Conservation (phyloP, 2,113 vertebrate genomes). For the Microcebus murinus region DNA sequence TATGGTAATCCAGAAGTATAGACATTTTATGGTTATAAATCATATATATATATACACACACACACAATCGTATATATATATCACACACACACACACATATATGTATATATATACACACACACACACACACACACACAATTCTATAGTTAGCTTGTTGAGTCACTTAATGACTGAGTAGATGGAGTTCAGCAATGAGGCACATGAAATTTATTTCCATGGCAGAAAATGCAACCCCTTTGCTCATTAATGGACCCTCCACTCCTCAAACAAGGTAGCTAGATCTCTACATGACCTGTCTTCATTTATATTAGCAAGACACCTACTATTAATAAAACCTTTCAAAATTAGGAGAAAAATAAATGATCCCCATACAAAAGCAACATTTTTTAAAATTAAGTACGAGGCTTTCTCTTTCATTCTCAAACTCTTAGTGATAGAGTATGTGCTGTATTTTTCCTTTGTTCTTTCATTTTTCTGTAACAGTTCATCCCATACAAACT, state of each 20-base stretch:
- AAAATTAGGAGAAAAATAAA: neutral
- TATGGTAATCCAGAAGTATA: neutral
- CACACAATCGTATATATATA: too few relatives aligned
- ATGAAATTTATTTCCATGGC: neutral
- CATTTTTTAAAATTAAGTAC: neutral
- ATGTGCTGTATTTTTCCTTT: neutral
- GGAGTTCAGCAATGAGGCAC: neutral
- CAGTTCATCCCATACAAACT: neutral
- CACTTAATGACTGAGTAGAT: neutral
- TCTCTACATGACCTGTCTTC: neutral
- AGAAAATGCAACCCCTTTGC: neutral
- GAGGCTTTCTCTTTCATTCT: neutral
- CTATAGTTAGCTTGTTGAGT: neutral
- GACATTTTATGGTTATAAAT: neutral
- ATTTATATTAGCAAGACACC: neutral
- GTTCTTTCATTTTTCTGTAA: neutral
- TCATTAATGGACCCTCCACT: fast-evolving
- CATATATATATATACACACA: neutral
- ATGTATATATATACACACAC: neutral
- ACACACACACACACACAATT: neutral
- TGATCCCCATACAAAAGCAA: neutral
- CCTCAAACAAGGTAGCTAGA: neutral
- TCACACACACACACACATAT: too few relatives aligned
- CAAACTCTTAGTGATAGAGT: neutral
- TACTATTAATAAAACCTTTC: neutral